Evolutionary conservation across 1,140 invertebrate genomes (phyloP).

Genomic region (Drosophila bipectinata): DNA sequence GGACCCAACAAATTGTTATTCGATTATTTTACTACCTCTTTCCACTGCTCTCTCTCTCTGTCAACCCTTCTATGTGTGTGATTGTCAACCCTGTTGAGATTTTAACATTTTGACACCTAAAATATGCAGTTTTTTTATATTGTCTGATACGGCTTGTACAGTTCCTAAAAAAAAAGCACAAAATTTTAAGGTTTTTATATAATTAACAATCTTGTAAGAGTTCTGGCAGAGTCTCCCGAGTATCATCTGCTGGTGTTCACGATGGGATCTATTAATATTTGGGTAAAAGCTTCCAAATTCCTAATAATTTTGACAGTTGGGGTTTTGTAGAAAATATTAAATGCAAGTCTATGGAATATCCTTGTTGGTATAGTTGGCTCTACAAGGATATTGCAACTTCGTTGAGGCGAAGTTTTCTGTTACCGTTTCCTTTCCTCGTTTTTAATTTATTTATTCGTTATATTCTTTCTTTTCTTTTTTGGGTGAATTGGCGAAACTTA

Average conservation of each 20-base stretch:
- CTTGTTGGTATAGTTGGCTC: neutral
- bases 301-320: neutral
- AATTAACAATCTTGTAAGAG: neutral
- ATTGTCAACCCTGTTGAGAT: slow-evolving; percentile 2
- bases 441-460: slow-evolving; percentile 58
- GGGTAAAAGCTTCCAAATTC: neutral
- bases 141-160: neutral
- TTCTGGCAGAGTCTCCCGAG: neutral
- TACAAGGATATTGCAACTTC: slow-evolving; percentile 34
- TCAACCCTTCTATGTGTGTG: slow-evolving; percentile 15
- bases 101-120: neutral
- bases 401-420: slow-evolving; percentile 24
- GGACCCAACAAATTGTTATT: neutral
- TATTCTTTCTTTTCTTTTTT: slow-evolving; percentile 70
- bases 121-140: neutral
- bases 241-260: neutral
- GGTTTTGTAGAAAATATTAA: neutral
- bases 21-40: slow-evolving; percentile 29
- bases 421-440: slow-evolving; percentile 37
- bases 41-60: slow-evolving; percentile 10
- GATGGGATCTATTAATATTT: neutral
- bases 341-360: neutral
- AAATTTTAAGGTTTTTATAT: neutral
- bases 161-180: neutral
- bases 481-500: slow-evolving; percentile 76